Percentiles rank a stretch among this genome's conserved stretches.
Conservation (phyloP, 2,797 vertebrate genomes). For the Sitta carolinensis region DNA sequence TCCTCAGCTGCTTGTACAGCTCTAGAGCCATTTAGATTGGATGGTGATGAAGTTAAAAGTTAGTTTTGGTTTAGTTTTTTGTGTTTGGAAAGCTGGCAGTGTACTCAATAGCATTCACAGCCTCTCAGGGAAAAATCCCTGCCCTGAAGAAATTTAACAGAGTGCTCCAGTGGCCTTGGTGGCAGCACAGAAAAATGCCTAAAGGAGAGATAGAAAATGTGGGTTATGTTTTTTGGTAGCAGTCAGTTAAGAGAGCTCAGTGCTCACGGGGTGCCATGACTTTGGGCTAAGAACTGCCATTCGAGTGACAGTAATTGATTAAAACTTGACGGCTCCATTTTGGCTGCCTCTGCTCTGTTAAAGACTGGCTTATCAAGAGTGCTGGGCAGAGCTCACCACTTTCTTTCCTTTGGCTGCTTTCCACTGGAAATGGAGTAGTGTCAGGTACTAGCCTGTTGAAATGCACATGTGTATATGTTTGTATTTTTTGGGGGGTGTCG, state of each 20-base stretch:
- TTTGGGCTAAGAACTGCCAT: not conserved
- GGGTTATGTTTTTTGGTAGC: not conserved
- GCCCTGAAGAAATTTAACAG: not conserved
- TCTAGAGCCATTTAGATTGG: not conserved
- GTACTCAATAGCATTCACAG: not conserved
- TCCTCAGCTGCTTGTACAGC: not conserved
- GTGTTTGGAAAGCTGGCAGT: not conserved
- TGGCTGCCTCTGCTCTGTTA: not conserved
- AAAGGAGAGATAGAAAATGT: not conserved
- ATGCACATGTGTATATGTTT: not conserved
- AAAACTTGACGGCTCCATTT: not conserved
- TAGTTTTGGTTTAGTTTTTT: not conserved
- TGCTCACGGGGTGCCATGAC: fast-evolving
- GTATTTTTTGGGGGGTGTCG: fast-evolving
- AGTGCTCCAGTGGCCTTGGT: not conserved
- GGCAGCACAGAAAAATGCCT: not conserved
- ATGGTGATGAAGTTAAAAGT: not conserved
- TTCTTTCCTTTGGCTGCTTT: not conserved
- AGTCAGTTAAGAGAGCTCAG: not conserved
- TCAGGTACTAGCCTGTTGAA: not conserved
- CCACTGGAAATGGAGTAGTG: not conserved
- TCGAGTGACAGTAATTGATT: not conserved
- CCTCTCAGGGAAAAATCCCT: not conserved
- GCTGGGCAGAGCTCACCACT: not conserved
- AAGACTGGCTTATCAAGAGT: not conserved